Evolutionary conservation across 2,888 invertebrate species (phyloP).

Genomic region (Heliconius charithonia): DNA sequence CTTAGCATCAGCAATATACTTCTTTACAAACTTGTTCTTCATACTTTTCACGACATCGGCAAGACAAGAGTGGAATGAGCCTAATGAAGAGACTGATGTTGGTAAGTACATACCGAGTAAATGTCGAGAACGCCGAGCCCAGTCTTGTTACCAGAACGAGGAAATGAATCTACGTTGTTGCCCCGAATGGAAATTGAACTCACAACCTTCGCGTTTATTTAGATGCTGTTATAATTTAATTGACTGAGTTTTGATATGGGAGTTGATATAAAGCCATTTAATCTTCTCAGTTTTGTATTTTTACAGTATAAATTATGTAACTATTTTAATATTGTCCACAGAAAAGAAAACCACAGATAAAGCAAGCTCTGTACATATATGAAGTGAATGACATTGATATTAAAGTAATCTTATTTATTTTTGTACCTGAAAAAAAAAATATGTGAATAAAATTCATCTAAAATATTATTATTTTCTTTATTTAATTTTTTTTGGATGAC

Average conservation of each 20-base stretch:
- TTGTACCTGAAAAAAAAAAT: constrained; percentile 46
- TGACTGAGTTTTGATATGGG: neutral
- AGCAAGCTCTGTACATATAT: constrained; percentile 17
- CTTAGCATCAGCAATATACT: constrained; percentile 87
- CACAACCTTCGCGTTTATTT: too few relatives aligned
- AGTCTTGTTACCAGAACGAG: too few relatives aligned
- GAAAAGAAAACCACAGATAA: constrained; percentile 54
- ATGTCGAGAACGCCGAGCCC: neutral
- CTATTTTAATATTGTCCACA: constrained; percentile 50
- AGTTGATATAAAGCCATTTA: neutral
- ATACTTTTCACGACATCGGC: constrained; percentile 87
- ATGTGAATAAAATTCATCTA: constrained; percentile 34
- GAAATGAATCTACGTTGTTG: too few relatives aligned
- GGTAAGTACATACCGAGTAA: constrained; percentile 51
- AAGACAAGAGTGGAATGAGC: constrained; percentile 89
- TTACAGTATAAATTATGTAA: neutral
- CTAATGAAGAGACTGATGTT: constrained; percentile 55
- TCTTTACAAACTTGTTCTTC: constrained; percentile 87
- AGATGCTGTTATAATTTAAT: too few relatives aligned
- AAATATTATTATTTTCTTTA: neutral
- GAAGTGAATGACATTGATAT: neutral
- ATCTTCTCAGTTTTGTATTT: neutral
- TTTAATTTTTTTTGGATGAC: too few relatives aligned
- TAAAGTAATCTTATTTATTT: constrained; percentile 45
- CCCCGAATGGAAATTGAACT: too few relatives aligned